Evolutionary conservation across 2,113 vertebrate species (phyloP), one percentile per base, ranked within the genome.

Genomic region (Glareola pratincola): DNA sequence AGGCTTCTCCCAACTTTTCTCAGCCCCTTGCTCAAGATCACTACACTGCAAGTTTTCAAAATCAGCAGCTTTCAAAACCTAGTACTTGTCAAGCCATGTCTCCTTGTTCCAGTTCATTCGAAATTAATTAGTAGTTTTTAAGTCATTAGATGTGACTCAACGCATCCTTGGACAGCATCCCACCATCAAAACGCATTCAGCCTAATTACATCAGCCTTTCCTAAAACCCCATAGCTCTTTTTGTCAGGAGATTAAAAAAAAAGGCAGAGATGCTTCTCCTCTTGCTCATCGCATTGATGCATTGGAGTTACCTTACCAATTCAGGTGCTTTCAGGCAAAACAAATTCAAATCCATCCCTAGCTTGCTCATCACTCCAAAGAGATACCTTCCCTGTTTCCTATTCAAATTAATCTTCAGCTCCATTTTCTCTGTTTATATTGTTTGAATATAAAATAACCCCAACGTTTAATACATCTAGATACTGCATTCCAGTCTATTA

Each of bases 61-160:
- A 72, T 7, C 81, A 39, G 60, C 47, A 93, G 74, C 90, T 93
- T 53, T 71, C 68, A 60, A 76, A 86, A 34, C 67, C 47, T 14
- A 41, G 24, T 24, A 51, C 81, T 79, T 29, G 50, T 88, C 92
- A 86, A 53, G 80, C 85, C 36, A 13, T 0, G 30, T n/a, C 73
- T 90, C 86, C 92, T 82, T 12, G 60, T 94, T 97, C 95, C 92
- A 94, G 92, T 92, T 97, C 92, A 95, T 89, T 92, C 41, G 1
- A 30, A 82, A 96, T 94, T 96, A 97, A 97, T 97, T 94, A 95
- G 92, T 32, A 81, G 86, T 53, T 91, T 84, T 91, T 54, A 92
- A 97, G 86, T 85, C 91, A 96, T 96, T 91, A 95, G 91, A 92
- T 88, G 84, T 94, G 96, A 95, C 97, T 97, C 94, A 89, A 94